A percentile compares a stretch with the other conserved stretches of the same genome.
Evolutionary conservation across 2,797 vertebrate genomes (phyloP).

Genomic region (Scomberomorus guttatus): DNA sequence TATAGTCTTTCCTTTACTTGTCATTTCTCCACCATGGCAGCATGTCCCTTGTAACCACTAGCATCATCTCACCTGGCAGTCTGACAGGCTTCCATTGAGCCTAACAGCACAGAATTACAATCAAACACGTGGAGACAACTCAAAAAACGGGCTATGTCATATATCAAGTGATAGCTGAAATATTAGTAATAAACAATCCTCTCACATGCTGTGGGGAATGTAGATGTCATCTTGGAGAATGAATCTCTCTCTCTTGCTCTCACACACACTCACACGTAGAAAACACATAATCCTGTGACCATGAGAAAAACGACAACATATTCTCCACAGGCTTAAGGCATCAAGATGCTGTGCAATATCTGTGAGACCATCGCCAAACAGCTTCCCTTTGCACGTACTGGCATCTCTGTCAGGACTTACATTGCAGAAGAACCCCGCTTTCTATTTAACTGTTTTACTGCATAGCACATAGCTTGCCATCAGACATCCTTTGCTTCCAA

Average conservation of each 20-base stretch:
- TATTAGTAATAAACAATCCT: conserved; percentile 29
- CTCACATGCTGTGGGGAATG: not conserved
- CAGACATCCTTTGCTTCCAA: not conserved
- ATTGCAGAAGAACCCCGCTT: conserved; percentile 6
- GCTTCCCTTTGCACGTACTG: conserved; percentile 2
- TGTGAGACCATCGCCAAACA: conserved; percentile 32
- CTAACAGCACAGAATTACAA: conserved; percentile 19
- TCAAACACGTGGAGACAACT: conserved; percentile 8
- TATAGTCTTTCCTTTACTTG: conserved; percentile 1
- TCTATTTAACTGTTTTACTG: not conserved
- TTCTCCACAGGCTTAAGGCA: conserved; percentile 52
- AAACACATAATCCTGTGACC: conserved; percentile 38
- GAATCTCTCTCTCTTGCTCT: not conserved
- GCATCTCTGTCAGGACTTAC: not conserved
- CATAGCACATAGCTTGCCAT: not conserved
- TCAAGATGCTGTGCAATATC: conserved; percentile 31
- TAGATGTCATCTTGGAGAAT: conserved; percentile 6
- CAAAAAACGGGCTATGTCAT: not conserved
- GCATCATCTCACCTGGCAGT: not conserved
- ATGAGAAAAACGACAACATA: conserved; percentile 39
- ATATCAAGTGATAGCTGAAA: conserved; percentile 23
- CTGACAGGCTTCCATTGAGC: conserved; percentile 3
- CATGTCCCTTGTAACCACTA: conserved; percentile 12
- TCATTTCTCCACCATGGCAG: conserved; percentile 16
- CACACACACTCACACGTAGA: not conserved